A percentile compares a stretch with the other conserved stretches of the same genome.
Evolutionary conservation across 2,888 invertebrate species (phyloP).

Genomic region (Stenoptilia bipunctidactyla): DNA sequence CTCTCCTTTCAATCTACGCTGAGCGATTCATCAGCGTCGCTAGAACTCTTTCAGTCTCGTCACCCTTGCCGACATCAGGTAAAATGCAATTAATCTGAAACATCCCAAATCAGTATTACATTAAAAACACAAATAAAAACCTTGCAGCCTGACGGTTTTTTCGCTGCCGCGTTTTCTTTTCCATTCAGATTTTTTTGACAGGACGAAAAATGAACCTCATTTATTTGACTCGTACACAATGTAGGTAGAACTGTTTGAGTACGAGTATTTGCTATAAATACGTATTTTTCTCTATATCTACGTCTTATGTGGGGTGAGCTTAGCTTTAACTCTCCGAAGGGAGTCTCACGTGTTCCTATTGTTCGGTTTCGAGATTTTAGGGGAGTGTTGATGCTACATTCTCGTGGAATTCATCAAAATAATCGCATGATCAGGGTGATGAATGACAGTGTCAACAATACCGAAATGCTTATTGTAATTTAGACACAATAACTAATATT

Average conservation of each 20-base stretch:
- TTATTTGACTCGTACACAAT: conserved; percentile 73
- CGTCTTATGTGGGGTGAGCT: conserved; percentile 61
- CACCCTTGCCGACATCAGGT: conserved; percentile 66
- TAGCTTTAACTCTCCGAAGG: conserved; percentile 55
- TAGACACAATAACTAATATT: background rate
- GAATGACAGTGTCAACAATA: conserved; percentile 51
- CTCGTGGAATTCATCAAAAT: conserved; percentile 66
- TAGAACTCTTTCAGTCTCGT: conserved; percentile 65
- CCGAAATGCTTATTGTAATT: background rate
- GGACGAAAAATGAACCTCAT: conserved; percentile 70
- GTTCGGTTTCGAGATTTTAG: conserved; percentile 67
- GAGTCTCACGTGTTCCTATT: conserved; percentile 64
- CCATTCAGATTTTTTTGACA: conserved; percentile 73
- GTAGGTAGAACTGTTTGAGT: conserved; percentile 72
- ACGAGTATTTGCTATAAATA: conserved; percentile 73
- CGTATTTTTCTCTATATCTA: conserved; percentile 69
- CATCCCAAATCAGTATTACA: conserved; percentile 71
- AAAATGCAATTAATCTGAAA: conserved; percentile 69
- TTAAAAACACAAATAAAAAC: conserved; percentile 65
- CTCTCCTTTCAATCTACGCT: conserved; percentile 66
- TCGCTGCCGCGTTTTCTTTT: conserved; percentile 64
- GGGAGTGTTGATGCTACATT: conserved; percentile 64
- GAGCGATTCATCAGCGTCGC: conserved; percentile 66
- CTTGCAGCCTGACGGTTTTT: conserved; percentile 59
- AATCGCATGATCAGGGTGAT: conserved; percentile 62